Percentiles rank a stretch among this genome's conserved stretches.
Conservation (phyloP, 1,140 invertebrate genomes). For the Sarcophaga bullata region DNA sequence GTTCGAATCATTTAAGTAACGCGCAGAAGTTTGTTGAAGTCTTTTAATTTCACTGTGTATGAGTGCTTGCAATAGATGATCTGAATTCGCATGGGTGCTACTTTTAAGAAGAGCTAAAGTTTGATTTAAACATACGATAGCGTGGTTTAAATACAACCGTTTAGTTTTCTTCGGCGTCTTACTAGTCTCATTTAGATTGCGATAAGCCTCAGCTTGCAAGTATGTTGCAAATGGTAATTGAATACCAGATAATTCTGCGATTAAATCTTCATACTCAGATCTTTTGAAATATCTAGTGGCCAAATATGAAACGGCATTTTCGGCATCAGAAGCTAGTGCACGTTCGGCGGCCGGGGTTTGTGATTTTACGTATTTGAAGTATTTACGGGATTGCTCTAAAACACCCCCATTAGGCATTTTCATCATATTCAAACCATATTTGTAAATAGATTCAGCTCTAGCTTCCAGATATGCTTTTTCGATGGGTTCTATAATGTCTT, state of each 20-base stretch:
- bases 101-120: slow-evolving; percentile 52
- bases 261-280: slow-evolving; percentile 57
- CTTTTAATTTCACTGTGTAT: slow-evolving; percentile 52
- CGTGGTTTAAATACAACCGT: slow-evolving; percentile 51
- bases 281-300: slow-evolving; percentile 73
- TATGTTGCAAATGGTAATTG: slow-evolving; percentile 58
- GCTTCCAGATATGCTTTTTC: slow-evolving; percentile 73
- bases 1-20: slow-evolving; percentile 41
- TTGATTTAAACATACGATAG: slow-evolving; percentile 55
- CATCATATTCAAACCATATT: slow-evolving; percentile 76
- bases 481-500: slow-evolving; percentile 65
- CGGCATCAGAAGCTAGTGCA: slow-evolving; percentile 70
- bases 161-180: slow-evolving; percentile 51
- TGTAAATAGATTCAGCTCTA: slow-evolving; percentile 83
- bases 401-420: slow-evolving; percentile 74
- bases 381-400: slow-evolving; percentile 67
- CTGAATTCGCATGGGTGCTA: slow-evolving; percentile 38
- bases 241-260: slow-evolving; percentile 55
- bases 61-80: slow-evolving; percentile 51
- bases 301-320: slow-evolving; percentile 79
- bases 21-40: slow-evolving; percentile 43
- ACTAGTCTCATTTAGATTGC: slow-evolving; percentile 52
- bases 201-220: slow-evolving; percentile 58
- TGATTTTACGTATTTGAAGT: slow-evolving; percentile 76
- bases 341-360: slow-evolving; percentile 64